These are phyloP conservation scores for Ypsolopha sequella DNA, from an alignment of 2,888 invertebrate genomes.

Conservation along the genomic window DNA sequence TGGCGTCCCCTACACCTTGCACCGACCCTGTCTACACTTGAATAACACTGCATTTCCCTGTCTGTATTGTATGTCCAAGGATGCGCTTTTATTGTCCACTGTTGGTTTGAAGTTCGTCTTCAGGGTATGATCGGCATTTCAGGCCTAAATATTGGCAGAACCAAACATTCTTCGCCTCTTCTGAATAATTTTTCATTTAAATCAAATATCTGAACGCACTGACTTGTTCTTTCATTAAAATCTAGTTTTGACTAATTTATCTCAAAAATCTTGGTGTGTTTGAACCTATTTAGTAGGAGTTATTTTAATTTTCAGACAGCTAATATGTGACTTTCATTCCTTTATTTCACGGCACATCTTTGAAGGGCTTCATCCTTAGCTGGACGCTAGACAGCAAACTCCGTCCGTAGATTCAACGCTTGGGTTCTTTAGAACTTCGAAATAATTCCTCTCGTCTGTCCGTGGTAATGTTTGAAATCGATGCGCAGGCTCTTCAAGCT, in stretches of 20 bases:
- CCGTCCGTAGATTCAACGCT: not conserved
- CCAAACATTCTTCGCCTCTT: slow-evolving; percentile 5
- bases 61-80: slow-evolving; percentile 19
- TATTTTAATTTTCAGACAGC: too few relatives aligned
- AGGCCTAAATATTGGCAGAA: too few relatives aligned
- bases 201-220: too few relatives aligned
- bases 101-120: not conserved
- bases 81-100: slow-evolving; percentile 39
- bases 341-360: too few relatives aligned
- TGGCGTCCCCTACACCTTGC: slow-evolving; percentile 19
- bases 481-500: slow-evolving; percentile 80
- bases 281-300: too few relatives aligned
- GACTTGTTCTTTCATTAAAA: too few relatives aligned
- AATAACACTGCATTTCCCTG: too few relatives aligned
- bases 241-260: too few relatives aligned
- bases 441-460: not conserved
- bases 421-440: not conserved
- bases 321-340: too few relatives aligned
- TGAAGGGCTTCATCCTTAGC: slow-evolving; percentile 10
- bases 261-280: too few relatives aligned
- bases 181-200: slow-evolving; percentile 10
- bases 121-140: too few relatives aligned
- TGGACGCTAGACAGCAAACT: not conserved
- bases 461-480: slow-evolving; percentile 12
- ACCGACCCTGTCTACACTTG: slow-evolving; percentile 16